Conservation (phyloP, 2,797 vertebrate species). For the Hypotaenidia philippensis region DNA sequence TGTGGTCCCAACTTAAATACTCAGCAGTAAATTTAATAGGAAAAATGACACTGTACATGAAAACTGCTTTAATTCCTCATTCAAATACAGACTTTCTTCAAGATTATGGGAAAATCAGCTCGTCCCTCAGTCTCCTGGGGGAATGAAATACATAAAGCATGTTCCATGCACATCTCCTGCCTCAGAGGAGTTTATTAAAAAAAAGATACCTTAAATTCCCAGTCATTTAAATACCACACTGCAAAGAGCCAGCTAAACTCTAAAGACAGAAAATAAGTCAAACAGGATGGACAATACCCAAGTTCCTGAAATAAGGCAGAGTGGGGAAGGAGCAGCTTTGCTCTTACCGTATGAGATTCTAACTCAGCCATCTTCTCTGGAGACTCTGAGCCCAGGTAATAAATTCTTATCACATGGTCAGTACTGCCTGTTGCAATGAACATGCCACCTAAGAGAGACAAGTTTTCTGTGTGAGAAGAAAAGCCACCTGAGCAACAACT, state of each 20-base stretch:
- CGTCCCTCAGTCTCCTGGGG: neutral
- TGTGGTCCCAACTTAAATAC: neutral
- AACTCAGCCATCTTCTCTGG: slow-evolving; percentile 96
- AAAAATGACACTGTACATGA: neutral
- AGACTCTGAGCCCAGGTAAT: slow-evolving; percentile 92
- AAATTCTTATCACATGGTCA: slow-evolving; percentile 96
- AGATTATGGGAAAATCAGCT: neutral
- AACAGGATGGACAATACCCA: neutral
- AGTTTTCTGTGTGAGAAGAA: slow-evolving; percentile 29
- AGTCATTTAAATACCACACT: neutral
- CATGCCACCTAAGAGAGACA: slow-evolving; percentile 89
- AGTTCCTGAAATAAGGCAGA: neutral
- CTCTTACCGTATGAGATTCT: slow-evolving; percentile 92
- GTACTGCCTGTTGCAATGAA: slow-evolving; percentile 97
- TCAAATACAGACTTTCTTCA: neutral
- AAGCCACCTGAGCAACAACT: neutral
- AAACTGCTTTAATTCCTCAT: neutral
- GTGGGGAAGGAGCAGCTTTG: neutral
- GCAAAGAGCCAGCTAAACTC: neutral
- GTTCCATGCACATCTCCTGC: neutral
- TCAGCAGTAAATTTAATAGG: neutral
- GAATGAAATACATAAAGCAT: neutral
- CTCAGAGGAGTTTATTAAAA: slow-evolving; percentile 7
- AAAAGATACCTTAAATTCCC: neutral
- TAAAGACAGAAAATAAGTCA: neutral